These are phyloP conservation scores for Synanthedon formicaeformis DNA, from an alignment of 2,888 invertebrate species.

Conservation along the genomic window DNA sequence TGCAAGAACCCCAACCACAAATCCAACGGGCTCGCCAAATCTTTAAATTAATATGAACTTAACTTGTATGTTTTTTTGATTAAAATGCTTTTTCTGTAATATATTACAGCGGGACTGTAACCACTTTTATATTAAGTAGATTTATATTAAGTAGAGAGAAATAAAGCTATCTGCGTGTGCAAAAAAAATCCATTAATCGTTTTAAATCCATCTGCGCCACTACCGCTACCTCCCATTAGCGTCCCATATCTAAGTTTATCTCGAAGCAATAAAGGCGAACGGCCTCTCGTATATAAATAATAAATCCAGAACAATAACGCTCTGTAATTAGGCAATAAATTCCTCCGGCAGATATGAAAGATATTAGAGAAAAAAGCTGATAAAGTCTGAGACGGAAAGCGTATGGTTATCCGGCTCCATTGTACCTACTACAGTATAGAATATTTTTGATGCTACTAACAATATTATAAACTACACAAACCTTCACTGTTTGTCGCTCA, in stretches of 20 bases:
- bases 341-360: conserved; percentile 33
- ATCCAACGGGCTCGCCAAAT: too few relatives aligned
- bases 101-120: too few relatives aligned
- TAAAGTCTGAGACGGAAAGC: conserved; percentile 11
- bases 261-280: conserved; percentile 27
- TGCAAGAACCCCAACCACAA: too few relatives aligned
- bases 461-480: too few relatives aligned
- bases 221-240: conserved; percentile 30
- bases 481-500: too few relatives aligned
- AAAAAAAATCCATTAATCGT: conserved; percentile 1
- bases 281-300: conserved; percentile 20
- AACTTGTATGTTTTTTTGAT: too few relatives aligned
- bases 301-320: conserved; percentile 43
- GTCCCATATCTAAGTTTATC: conserved; percentile 37
- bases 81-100: too few relatives aligned
- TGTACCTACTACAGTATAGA: conserved; percentile 3
- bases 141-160: neutral
- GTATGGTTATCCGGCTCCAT: conserved; percentile 15
- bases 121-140: neutral
- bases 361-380: conserved; percentile 20
- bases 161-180: neutral
- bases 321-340: conserved; percentile 42
- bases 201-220: conserved; percentile 20
- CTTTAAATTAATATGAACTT: too few relatives aligned
- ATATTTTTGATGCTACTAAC: too few relatives aligned